Percentiles rank a stretch among this genome's conserved stretches.
Conservation (phyloP, 2,888 invertebrate genomes). For the Spisula solida region DNA sequence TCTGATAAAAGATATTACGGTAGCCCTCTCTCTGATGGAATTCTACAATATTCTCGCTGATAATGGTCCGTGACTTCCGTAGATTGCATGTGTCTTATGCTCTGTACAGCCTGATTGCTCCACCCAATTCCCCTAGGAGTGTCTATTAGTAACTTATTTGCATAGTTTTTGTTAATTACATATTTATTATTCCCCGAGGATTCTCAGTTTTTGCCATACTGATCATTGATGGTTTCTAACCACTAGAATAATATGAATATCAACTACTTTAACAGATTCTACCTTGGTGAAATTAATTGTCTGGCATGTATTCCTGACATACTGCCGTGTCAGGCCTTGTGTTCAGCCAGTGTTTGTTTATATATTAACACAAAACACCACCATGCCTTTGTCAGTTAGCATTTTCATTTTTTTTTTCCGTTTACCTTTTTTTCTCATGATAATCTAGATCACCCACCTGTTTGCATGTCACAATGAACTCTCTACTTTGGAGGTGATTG, state of each 20-base stretch:
- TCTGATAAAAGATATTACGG: not conserved
- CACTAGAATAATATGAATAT: not conserved
- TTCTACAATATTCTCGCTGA: not conserved
- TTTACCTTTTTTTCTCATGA: constrained; percentile 12
- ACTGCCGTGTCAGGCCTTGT: not conserved
- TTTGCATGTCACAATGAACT: constrained; percentile 7
- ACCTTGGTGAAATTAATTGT: constrained; percentile 4
- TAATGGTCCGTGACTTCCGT: not conserved
- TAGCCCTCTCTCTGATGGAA: constrained; percentile 11
- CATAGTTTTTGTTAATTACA: constrained; percentile 3
- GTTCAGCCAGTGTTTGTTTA: not conserved
- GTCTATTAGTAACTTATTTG: constrained; percentile 17
- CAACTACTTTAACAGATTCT: not conserved
- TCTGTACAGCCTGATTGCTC: not conserved
- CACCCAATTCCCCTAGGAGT: not conserved
- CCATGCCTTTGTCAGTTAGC: not conserved
- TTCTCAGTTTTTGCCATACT: not conserved
- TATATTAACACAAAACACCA: not conserved
- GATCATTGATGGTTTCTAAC: not conserved
- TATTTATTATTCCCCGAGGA: not conserved
- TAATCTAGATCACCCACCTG: constrained; percentile 14
- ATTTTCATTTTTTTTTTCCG: not conserved
- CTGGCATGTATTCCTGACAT: not conserved
- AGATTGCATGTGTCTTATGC: not conserved
- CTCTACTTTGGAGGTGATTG: not conserved